Evolutionary conservation across 2,797 vertebrate species (phyloP), one percentile per base, ranked within the genome.

Genomic region (Neostethus bicornis): DNA sequence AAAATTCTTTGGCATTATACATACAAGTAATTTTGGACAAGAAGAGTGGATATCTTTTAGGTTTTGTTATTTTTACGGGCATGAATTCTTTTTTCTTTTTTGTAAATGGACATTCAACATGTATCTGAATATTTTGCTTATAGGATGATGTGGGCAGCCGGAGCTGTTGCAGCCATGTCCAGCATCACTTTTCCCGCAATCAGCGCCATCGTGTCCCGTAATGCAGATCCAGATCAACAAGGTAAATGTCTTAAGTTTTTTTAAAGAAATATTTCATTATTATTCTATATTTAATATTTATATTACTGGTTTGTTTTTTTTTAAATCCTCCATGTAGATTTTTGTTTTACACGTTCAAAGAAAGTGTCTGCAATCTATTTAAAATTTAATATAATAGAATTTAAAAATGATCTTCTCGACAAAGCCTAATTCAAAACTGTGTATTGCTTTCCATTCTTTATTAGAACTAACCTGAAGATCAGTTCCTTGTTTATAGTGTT

Each of bases 141-240:
- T 43, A 96, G 95, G 95, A 96, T 96, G 95, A 96, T 96, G 90
- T 96, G 95, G 95, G 95, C 94, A 14, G 95, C 95, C 6, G 95
- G 95, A 61, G 93, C 95, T 0, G 93, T 96, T 28, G 95, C 94
- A 43, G 94, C 95, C 70, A 96, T 96, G 95, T 96, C 95, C 53
- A 96, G 93, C 84, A 96, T 96, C 86, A 96, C 95, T 8, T 96
- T 96, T 79, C 95, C 95, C 0, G 94, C 95, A 49, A 94, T 96
- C 85, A 96, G 95, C 83, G 94, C 95, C 80, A 93, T 96, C 14
- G 95, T 96, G 70, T 96, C 95, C 5, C 91, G 95, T 52, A 96
- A 95, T 1, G 95, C 94, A 0, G 95, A 96, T 58, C 94, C 95
- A 0, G 95, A 96, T 85, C 95, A 96, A 52, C 95, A 96, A 80